Evolutionary conservation across 2,888 invertebrate genomes (phyloP).

Genomic region (Odiellus spinosus): DNA sequence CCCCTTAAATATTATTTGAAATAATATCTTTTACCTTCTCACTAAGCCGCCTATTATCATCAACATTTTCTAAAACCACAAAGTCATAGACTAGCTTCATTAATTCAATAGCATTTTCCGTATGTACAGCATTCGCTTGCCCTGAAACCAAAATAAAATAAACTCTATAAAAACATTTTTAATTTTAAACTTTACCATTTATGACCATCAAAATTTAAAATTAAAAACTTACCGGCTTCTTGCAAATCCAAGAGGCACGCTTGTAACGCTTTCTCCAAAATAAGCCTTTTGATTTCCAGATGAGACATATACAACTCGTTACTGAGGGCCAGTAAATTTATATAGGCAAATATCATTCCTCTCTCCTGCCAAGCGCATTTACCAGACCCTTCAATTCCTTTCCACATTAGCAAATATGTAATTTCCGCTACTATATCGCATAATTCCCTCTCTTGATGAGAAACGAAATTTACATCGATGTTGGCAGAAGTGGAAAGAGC

Average conservation of each 20-base stretch:
- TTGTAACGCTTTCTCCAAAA: conserved; percentile 44
- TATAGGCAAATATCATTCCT: conserved; percentile 43
- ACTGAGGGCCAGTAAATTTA: conserved; percentile 40
- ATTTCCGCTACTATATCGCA: conserved; percentile 41
- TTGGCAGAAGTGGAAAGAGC: background rate
- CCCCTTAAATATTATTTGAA: too few relatives aligned
- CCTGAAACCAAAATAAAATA: conserved; percentile 24
- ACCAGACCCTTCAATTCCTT: conserved; percentile 40
- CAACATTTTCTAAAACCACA: conserved; percentile 37
- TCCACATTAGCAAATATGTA: conserved; percentile 36
- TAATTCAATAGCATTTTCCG: conserved; percentile 41
- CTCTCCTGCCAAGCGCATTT: conserved; percentile 41
- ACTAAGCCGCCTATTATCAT: conserved; percentile 33
- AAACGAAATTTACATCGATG: too few relatives aligned
- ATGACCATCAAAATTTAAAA: too few relatives aligned
- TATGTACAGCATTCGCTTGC: conserved; percentile 30
- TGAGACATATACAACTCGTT: conserved; percentile 41
- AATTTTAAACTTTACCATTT: background rate
- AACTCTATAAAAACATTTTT: background rate
- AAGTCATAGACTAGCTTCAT: conserved; percentile 42
- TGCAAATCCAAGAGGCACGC: conserved; percentile 41
- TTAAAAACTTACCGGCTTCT: conserved; percentile 26
- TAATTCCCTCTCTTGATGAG: too few relatives aligned
- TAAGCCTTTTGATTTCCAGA: conserved; percentile 38
- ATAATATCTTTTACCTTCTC: conserved; percentile 24